Evolutionary conservation across 1,140 invertebrate species (phyloP).

Genomic region (Aphis craccivora): DNA sequence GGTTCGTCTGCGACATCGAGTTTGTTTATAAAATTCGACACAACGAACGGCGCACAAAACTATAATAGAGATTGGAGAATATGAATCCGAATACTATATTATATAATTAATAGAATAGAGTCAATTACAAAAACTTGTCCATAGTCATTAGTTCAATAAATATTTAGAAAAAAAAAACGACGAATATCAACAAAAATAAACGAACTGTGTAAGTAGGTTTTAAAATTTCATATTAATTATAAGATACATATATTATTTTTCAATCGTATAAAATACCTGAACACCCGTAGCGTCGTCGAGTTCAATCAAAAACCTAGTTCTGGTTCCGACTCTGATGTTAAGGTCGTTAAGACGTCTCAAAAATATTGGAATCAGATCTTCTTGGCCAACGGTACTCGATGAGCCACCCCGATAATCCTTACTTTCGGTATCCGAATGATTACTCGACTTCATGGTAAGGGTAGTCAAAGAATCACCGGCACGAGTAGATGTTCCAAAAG

Average conservation of each 20-base stretch:
- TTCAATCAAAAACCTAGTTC: slow-evolving; percentile 83
- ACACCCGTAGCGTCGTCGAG: slow-evolving; percentile 79
- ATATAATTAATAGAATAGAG: not conserved
- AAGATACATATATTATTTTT: not conserved
- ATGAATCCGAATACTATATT: not conserved
- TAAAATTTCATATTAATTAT: not conserved
- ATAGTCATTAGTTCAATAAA: not conserved
- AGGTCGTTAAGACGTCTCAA: slow-evolving; percentile 78
- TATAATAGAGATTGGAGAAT: not conserved
- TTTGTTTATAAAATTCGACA: not conserved
- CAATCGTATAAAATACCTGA: slow-evolving; percentile 67
- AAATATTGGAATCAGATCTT: slow-evolving; percentile 77
- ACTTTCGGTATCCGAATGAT: not conserved
- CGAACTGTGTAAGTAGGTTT: not conserved
- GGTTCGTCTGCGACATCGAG: not conserved
- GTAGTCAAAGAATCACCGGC: not conserved
- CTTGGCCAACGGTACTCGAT: slow-evolving; percentile 59
- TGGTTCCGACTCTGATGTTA: slow-evolving; percentile 84
- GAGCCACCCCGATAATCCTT: slow-evolving; percentile 22
- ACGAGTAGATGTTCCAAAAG: not conserved
- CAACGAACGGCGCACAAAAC: too few species aligned
- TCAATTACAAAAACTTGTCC: not conserved
- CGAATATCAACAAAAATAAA: not conserved
- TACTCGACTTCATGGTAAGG: slow-evolving; percentile 18
- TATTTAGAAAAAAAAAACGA: not conserved